A percentile compares a stretch with the other conserved stretches of the same genome.
Evolutionary conservation across 2,113 vertebrate species (phyloP).

Genomic region (Apistogramma diplotaenia): DNA sequence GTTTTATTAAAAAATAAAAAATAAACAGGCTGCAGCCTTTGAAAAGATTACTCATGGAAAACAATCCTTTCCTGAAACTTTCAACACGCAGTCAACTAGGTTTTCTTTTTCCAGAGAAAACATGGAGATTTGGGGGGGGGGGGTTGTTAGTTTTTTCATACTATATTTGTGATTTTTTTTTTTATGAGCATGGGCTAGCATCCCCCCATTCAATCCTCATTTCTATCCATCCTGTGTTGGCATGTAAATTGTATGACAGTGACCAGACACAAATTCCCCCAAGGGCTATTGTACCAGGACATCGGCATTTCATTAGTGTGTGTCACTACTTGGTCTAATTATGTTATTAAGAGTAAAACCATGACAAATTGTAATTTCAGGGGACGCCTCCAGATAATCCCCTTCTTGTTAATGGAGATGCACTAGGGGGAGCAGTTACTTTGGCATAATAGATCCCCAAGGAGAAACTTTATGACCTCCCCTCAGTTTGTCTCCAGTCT

Average conservation of each 20-base stretch:
- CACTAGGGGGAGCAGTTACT: conserved; percentile 42
- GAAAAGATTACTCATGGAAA: background rate
- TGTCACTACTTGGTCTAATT: conserved; percentile 55
- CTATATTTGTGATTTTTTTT: background rate
- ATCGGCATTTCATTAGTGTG: conserved; percentile 52
- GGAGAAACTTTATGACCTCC: conserved; percentile 25
- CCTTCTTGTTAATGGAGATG: conserved; percentile 51
- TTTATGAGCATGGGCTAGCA: background rate
- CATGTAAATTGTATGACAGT: conserved; percentile 57
- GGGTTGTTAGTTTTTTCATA: background rate
- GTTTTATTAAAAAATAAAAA: too few species aligned
- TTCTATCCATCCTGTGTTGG: conserved; percentile 26
- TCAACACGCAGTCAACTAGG: conserved; percentile 6
- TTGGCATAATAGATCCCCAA: conserved; percentile 22
- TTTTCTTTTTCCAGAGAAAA: background rate
- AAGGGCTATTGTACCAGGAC: conserved; percentile 25
- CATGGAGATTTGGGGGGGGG: conserved; percentile 7
- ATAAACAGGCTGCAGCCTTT: too few species aligned
- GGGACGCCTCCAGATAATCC: conserved; percentile 65
- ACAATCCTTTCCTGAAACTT: background rate
- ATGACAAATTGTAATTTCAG: conserved; percentile 68
- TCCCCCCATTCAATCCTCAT: conserved; percentile 20
- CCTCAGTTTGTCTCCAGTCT: background rate
- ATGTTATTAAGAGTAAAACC: conserved; percentile 55
- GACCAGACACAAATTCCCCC: conserved; percentile 55